Base-by-base conservation (phyloP, 37 sponge, comb jelly and placozoan genomes). In the Dysidea cf. avara region DNA sequence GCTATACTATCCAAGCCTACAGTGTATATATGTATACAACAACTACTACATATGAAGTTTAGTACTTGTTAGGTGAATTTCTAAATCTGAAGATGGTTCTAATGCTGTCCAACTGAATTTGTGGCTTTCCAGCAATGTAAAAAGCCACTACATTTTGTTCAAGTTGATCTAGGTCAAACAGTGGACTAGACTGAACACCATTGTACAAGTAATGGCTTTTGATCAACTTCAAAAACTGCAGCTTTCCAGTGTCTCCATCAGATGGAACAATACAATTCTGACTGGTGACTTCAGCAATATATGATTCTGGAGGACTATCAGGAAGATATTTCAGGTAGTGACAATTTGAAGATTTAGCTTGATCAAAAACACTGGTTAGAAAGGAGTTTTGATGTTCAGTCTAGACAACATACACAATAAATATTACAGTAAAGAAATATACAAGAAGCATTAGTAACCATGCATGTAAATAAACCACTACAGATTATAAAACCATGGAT, bases 61-160 rank as follows among this genome's bases (percentile, higher is more conserved):
- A n/a, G n/a, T n/a, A 43, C 46, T 43, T 43, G 46, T 43, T 43
- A 43, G 46, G 46, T 43, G 46, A 43, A 43, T 77, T 53, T 32
- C 78, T 49, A 68, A 90, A 90, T 59, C 73, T 84, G 82, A 90
- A 90, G 0, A 63, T 53, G 1, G 64, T 85, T 21, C 91, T 51
- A 25, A 90, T 39, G 9, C 29, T 20, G 0, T 59, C 60, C 1
- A 39, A 52, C 22, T 70, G 28, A 0, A 92, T 68, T 39, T 66
- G 37, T 0, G 89, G 89, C 70, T 87, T 92, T 13, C 93, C 93
- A 9, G 89, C 71, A 33, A 87, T 53, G 71, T 75, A 92, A 24
- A 22, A 39, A 3, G 35, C 30, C 31, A 92, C 89, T 3, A 92
- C 52, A 58, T 80, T 85, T 33, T 78, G 75, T 65, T 87, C 75